A percentile compares a stretch with the other conserved stretches of the same genome.
phyloP scores from a whole-genome alignment of 1,140 invertebrate genomes.

The Sycophila sp. region DNA sequence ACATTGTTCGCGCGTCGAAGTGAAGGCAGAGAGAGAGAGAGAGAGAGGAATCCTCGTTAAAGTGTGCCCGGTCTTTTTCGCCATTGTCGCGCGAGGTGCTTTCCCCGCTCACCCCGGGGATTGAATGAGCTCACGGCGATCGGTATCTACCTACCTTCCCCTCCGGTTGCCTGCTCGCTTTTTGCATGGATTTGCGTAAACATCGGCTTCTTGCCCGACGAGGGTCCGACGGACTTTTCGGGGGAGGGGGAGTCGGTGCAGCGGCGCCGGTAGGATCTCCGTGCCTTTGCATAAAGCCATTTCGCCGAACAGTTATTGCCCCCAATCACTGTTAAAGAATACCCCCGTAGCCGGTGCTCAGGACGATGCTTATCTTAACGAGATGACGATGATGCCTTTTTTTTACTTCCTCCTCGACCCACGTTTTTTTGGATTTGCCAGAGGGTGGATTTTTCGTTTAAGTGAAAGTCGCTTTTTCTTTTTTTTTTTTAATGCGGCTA shows the following conservation, averaged over 20 bases:
- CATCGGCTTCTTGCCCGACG: conserved; percentile 16
- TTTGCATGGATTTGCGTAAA: conserved; percentile 30
- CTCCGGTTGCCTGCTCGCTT: conserved; percentile 3
- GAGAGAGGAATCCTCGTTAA: conserved; percentile 29
- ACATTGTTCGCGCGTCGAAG: conserved; percentile 6
- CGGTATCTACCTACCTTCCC: conserved; percentile 16
- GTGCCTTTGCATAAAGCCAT: conserved; percentile 16
- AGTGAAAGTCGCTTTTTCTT: too few relatives aligned
- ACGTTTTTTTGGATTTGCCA: neutral
- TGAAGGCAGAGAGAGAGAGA: too few relatives aligned
- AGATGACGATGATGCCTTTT: neutral
- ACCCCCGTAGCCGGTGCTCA: neutral
- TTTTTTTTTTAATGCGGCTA: too few relatives aligned
- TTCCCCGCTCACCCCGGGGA: neutral
- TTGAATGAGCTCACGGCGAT: conserved; percentile 14
- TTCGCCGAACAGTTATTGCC: conserved; percentile 1
- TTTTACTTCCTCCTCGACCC: neutral
- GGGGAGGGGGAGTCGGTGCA: too few relatives aligned
- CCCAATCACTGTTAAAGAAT: conserved; percentile 21
- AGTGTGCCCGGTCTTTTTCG: neutral
- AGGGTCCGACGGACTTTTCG: conserved; percentile 25
- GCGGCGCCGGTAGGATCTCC: too few relatives aligned
- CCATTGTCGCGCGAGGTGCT: conserved; percentile 16
- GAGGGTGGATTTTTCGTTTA: too few relatives aligned
- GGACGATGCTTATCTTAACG: neutral